Percentiles rank a stretch among this genome's conserved stretches.
Conservation (phyloP, 2,797 vertebrate species). For the Chiloscyllium punctatum region DNA sequence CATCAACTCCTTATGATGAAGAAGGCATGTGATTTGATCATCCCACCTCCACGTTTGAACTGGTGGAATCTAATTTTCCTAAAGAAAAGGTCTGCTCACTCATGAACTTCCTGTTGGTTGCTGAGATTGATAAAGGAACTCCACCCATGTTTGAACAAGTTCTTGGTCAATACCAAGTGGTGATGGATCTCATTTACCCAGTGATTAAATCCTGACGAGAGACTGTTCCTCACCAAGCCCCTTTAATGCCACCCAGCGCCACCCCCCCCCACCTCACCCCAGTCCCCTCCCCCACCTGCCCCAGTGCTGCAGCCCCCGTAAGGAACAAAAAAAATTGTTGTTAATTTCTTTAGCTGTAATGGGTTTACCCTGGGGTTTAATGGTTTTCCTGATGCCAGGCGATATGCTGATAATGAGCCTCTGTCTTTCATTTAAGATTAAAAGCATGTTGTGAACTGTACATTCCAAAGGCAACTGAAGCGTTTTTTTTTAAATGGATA, state of each 20-base stretch:
- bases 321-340: not conserved
- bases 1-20: not conserved
- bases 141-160: too few relatives aligned
- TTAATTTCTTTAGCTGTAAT: not conserved
- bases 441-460: slow-evolving; percentile 25
- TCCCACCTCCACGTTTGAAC: not conserved
- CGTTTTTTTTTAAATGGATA: not conserved
- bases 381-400: not conserved
- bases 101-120: not conserved
- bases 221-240: not conserved
- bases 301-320: too few relatives aligned
- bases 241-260: too few relatives aligned
- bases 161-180: not conserved
- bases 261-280: too few relatives aligned
- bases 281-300: too few relatives aligned
- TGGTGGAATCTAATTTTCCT: not conserved
- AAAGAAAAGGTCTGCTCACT: not conserved
- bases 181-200: not conserved
- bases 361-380: not conserved
- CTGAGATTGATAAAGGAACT: not conserved
- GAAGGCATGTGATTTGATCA: not conserved
- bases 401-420: not conserved
- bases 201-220: not conserved
- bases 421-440: slow-evolving; percentile 28
- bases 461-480: not conserved